A percentile compares a stretch with the other conserved stretches of the same genome.
Conservation (phyloP, 2,888 invertebrate genomes). For the Pseudolycoriella hygida region DNA sequence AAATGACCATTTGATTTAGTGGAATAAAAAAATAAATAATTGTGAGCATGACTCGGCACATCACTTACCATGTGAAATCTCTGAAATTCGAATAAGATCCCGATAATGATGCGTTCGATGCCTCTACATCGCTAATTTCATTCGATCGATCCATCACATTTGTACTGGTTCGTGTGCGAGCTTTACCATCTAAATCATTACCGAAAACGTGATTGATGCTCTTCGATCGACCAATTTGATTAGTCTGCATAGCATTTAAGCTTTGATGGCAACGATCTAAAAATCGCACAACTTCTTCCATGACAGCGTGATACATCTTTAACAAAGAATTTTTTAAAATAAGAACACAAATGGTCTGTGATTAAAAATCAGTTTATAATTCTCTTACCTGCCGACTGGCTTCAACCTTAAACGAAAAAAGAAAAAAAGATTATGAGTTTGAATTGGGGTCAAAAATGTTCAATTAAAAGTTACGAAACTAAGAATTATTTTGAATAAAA, state of each 20-base stretch:
- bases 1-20: too few species aligned
- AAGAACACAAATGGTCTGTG: too few species aligned
- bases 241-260: slow-evolving; percentile 22
- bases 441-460: too few species aligned
- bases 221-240: slow-evolving; percentile 26
- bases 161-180: slow-evolving; percentile 20
- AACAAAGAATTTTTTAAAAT: too few species aligned
- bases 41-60: too few species aligned
- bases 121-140: neutral
- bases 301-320: slow-evolving; percentile 46
- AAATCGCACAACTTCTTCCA: slow-evolving; percentile 48
- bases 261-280: slow-evolving; percentile 41
- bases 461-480: too few species aligned
- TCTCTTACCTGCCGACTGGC: slow-evolving; percentile 31
- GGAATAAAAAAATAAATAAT: too few species aligned
- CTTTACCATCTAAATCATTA: slow-evolving; percentile 10
- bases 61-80: slow-evolving; percentile 39
- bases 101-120: slow-evolving; percentile 1
- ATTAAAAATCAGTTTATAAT: too few species aligned
- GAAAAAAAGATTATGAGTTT: too few species aligned
- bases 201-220: slow-evolving; percentile 25
- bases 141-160: slow-evolving; percentile 18
- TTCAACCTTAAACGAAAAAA: slow-evolving; percentile 32
- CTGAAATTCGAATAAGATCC: slow-evolving; percentile 21
- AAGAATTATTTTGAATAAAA: too few species aligned